Evolutionary conservation across 2,797 vertebrate species (phyloP), one percentile per base, ranked within the genome.

Genomic region (Lutjanus campechanus): DNA sequence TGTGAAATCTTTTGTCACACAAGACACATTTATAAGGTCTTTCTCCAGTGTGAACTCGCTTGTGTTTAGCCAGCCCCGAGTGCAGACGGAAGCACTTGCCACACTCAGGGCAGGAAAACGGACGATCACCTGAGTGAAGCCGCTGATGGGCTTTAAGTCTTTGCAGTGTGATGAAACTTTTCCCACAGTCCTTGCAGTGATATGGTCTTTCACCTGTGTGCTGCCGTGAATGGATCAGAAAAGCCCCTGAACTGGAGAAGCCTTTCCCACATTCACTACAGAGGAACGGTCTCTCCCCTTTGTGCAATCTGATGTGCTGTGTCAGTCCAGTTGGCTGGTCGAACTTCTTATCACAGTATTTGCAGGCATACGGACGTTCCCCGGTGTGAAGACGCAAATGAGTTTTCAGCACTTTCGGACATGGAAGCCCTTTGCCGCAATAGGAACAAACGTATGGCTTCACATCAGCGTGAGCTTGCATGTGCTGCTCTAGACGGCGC

Each of bases 401-500:
- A 19, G 67, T 69, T n/a, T 69, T 44, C 20, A 69, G 41, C 67
- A 46, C 53, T 69, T 69, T 69, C 0, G 73, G 54, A 41, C 69
- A 72, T 5, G 69, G 22, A 11, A 54, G 67, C 15, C 71, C 15
- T 29, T 73, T 73, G 22, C 51, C 61, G 3, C 71, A 73, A 15
- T 62, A 41, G 59, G 70, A 44, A n/a, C 71, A 56, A 56, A 36
- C 17, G 29, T 25, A 76, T n/a, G 46, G 68, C 43, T 58, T 69
- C 22, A 47, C 54, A 2, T 9, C 13, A 8, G 54, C 10, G 16
- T 69, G 68, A n/a, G 68, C 68, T 10, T 58, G 22, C 15, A 29
- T 4, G 43, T 69, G 73, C 2, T 25, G 64, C n/a, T 58, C 73
- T 0, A 67, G 54, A 12, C 46, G 63, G 8, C 73, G 20, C 54